Evolutionary conservation across 2,888 invertebrate species (phyloP).

Genomic region (Stratiomys singularior): DNA sequence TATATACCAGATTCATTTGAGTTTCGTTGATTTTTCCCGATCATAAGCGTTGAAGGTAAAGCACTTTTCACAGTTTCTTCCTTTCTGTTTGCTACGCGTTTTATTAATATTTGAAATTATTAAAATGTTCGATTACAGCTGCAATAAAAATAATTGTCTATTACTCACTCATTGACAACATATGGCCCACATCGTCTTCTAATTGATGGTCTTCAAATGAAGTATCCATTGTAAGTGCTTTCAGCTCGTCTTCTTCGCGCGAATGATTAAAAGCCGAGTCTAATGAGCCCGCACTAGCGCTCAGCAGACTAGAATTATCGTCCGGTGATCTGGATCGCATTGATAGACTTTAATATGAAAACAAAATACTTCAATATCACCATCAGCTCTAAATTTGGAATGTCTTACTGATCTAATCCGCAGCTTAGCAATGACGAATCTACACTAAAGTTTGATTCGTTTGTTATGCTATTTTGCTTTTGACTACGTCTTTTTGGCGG

Average conservation of each 20-base stretch:
- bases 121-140: background rate
- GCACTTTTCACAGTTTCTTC: conserved; percentile 25
- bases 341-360: conserved; percentile 67
- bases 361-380: background rate
- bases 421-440: conserved; percentile 73
- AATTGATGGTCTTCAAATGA: conserved; percentile 57
- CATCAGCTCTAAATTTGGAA: background rate
- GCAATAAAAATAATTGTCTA: background rate
- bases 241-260: conserved; percentile 81
- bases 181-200: conserved; percentile 60
- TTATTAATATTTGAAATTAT: conserved; percentile 24
- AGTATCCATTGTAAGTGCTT: conserved; percentile 69
- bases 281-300: conserved; percentile 81
- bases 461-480: conserved; percentile 65
- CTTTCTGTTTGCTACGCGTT: conserved; percentile 32
- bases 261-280: conserved; percentile 90
- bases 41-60: background rate
- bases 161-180: conserved; percentile 61
- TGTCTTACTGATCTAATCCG: conserved; percentile 70
- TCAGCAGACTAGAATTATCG: conserved; percentile 74
- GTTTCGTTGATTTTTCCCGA: conserved; percentile 60
- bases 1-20: conserved; percentile 65
- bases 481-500: conserved; percentile 77
- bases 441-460: conserved; percentile 59
- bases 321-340: conserved; percentile 80